Percentiles rank a stretch among this genome's conserved stretches.
phyloP scores from a whole-genome alignment of 2,888 invertebrate species.

The Lutraria lutraria region DNA sequence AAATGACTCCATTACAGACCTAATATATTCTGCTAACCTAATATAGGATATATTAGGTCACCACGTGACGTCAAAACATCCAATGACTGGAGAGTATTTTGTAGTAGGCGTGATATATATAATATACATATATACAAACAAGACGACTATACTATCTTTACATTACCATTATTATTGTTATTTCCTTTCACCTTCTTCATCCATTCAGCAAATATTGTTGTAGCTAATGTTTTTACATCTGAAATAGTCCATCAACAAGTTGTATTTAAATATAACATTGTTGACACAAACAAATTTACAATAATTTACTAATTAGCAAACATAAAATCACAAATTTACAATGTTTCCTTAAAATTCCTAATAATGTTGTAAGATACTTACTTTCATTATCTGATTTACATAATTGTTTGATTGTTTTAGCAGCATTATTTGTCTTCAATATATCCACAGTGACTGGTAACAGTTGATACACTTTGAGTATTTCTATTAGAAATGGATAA shows the following conservation, averaged over 20 bases:
- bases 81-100: too few relatives aligned
- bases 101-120: too few relatives aligned
- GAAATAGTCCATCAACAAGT: constrained; percentile 84
- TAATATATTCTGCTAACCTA: too few relatives aligned
- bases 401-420: constrained; percentile 93
- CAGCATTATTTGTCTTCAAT: constrained; percentile 95
- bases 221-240: constrained; percentile 93
- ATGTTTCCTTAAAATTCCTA: too few relatives aligned
- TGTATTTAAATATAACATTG: too few relatives aligned
- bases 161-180: constrained; percentile 70
- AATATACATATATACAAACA: not conserved
- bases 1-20: too few relatives aligned
- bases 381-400: constrained; percentile 90
- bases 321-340: not conserved
- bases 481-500: constrained; percentile 94
- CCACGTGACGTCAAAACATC: too few relatives aligned
- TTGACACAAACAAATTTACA: not conserved
- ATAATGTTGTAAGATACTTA: constrained; percentile 84
- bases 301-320: not conserved
- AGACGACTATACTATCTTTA: not conserved
- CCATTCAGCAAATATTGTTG: constrained; percentile 95
- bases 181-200: constrained; percentile 93
- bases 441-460: constrained; percentile 97
- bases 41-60: too few relatives aligned
- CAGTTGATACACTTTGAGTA: constrained; percentile 93